phyloP scores from a whole-genome alignment of 2,797 vertebrate species.

The Brachyalestes nurse region DNA sequence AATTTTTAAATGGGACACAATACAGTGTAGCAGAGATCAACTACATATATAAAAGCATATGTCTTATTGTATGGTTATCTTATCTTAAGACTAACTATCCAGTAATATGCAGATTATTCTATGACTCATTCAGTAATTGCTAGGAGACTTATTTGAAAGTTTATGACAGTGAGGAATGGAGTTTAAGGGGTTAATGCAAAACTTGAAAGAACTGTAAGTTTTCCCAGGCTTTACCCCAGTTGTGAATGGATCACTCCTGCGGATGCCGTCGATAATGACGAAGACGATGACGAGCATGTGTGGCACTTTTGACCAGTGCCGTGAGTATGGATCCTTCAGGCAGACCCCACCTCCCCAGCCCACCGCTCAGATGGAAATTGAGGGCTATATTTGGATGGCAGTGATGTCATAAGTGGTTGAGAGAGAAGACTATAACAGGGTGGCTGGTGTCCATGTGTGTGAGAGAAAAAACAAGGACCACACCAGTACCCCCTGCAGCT shows the following conservation, averaged over 20 bases:
- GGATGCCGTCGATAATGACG: not conserved
- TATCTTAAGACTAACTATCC: not conserved
- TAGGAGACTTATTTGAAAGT: not conserved
- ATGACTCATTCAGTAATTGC: not conserved
- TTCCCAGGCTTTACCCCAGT: not conserved
- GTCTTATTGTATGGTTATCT: no score
- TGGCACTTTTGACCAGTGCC: slow-evolving; percentile 57
- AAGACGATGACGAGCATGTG: slow-evolving; percentile 44
- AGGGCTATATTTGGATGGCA: slow-evolving; percentile 80
- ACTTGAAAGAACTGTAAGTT: not conserved
- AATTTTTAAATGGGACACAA: no score
- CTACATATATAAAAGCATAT: no score
- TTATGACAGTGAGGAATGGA: not conserved
- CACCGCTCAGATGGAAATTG: slow-evolving; percentile 65
- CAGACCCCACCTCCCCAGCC: slow-evolving; percentile 47
- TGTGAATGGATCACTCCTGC: slow-evolving; percentile 13
- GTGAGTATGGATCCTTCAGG: slow-evolving; percentile 59
- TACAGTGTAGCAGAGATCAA: no score
- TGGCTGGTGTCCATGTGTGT: not conserved
- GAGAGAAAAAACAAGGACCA: slow-evolving; percentile 45
- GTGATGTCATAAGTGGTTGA: slow-evolving; percentile 81
- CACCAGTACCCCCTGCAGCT: slow-evolving; percentile 57
- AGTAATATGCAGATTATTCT: not conserved
- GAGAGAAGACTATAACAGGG: slow-evolving; percentile 77
- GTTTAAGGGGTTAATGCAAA: not conserved